Conservation (phyloP, 2,113 vertebrate species). For the Cyanoderma ruficeps region DNA sequence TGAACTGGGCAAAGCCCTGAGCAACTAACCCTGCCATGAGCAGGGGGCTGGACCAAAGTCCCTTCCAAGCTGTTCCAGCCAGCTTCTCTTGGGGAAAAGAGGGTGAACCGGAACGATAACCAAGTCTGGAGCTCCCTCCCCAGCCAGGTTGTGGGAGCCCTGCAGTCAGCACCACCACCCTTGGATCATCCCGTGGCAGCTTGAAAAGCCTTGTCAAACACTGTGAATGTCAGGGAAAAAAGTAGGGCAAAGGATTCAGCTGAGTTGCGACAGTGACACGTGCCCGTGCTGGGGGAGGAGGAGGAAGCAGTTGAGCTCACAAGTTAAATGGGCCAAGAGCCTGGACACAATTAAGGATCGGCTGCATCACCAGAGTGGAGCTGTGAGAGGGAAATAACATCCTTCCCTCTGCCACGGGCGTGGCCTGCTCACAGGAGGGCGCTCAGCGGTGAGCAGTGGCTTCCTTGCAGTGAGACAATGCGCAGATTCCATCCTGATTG, state of each 20-base stretch:
- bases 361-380: neutral
- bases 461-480: neutral
- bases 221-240: conserved; percentile 42
- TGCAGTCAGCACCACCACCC: conserved; percentile 18
- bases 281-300: conserved; percentile 26
- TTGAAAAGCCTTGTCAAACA: conserved; percentile 24
- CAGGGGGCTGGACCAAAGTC: neutral
- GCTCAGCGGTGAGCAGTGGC: neutral
- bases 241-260: conserved; percentile 38
- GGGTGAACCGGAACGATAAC: neutral
- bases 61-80: neutral
- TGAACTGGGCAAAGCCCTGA: neutral
- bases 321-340: conserved; percentile 45
- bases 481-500: neutral
- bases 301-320: neutral
- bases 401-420: neutral
- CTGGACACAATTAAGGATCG: neutral
- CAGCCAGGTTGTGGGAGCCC: neutral
- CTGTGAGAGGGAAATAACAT: neutral
- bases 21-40: neutral
- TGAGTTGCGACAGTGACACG: neutral
- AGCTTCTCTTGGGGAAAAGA: neutral
- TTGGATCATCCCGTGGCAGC: conserved; percentile 11
- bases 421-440: neutral
- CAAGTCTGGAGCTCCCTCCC: neutral